Evolutionary conservation across 1,140 invertebrate genomes (phyloP).

Genomic region (Drosophila bifasciata): DNA sequence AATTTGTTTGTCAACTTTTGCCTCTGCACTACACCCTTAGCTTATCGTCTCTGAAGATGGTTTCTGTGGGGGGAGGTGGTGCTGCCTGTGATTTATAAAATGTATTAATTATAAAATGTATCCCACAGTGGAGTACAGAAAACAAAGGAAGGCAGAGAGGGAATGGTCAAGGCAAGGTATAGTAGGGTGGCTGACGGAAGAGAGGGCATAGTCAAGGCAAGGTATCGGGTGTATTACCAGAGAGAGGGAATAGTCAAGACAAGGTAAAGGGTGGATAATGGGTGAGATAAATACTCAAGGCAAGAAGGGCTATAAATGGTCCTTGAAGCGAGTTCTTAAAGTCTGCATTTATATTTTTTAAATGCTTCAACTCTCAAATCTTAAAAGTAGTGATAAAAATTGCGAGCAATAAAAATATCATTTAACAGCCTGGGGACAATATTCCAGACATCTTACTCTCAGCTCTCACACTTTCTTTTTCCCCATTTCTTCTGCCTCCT

Average conservation of each 20-base stretch:
- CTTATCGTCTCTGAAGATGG: slow-evolving; percentile 40
- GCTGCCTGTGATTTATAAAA: slow-evolving; percentile 67
- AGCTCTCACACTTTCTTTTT: background rate
- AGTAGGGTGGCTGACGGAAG: too few relatives aligned
- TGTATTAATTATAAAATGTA: slow-evolving; percentile 76
- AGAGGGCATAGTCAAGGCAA: background rate
- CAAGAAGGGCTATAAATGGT: too few relatives aligned
- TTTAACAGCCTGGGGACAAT: background rate
- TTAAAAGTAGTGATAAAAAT: too few relatives aligned
- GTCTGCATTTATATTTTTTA: background rate
- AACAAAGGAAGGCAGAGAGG: background rate
- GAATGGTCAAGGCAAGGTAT: background rate
- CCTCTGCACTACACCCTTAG: background rate
- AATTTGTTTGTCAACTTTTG: slow-evolving; percentile 55
- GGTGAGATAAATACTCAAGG: too few relatives aligned
- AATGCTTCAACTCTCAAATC: background rate
- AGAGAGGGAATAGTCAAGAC: background rate
- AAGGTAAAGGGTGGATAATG: background rate
- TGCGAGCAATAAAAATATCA: background rate
- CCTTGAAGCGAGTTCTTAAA: slow-evolving; percentile 6
- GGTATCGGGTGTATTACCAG: too few relatives aligned
- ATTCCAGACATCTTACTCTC: slow-evolving; percentile 5
- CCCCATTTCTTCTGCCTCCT: background rate
- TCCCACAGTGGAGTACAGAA: slow-evolving; percentile 31
- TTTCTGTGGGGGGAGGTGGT: slow-evolving; percentile 7